A percentile compares a stretch with the other conserved stretches of the same genome.
These are phyloP conservation scores for Oceanodroma leucorhoa DNA, from an alignment of 2,797 vertebrate species.

Conservation along the genomic window DNA sequence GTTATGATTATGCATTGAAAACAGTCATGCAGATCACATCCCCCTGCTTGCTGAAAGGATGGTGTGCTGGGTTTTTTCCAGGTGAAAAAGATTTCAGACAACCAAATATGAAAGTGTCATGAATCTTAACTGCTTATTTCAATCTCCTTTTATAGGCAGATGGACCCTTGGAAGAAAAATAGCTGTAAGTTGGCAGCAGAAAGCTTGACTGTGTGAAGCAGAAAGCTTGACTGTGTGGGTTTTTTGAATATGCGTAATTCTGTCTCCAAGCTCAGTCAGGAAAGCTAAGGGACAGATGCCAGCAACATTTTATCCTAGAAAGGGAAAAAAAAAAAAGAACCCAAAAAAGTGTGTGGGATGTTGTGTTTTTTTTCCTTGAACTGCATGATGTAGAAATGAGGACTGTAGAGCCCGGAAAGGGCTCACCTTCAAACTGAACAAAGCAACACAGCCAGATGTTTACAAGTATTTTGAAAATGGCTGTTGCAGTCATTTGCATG, in stretches of 20 bases:
- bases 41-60: not conserved
- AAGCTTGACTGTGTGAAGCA: conserved; percentile 4
- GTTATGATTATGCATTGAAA: not conserved
- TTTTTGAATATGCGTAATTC: conserved; percentile 48
- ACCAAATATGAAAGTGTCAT: not conserved
- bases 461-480: not conserved
- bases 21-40: not conserved
- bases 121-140: not conserved
- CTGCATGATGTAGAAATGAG: not conserved
- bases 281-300: conserved; percentile 47
- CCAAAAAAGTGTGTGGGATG: conserved; percentile 29
- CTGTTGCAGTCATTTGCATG: not conserved
- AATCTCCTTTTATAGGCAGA: conserved; percentile 55
- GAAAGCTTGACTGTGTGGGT: conserved; percentile 52
- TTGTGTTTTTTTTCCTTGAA: not conserved
- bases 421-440: not conserved
- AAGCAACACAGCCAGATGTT: not conserved
- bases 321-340: conserved; percentile 4
- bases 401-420: not conserved
- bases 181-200: conserved; percentile 53
- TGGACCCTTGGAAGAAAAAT: not conserved
- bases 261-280: conserved; percentile 45
- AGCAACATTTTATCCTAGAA: conserved; percentile 57
- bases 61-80: not conserved
- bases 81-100: not conserved